Conservation (phyloP, 2,113 vertebrate species). For the Paradisaea rubra region DNA sequence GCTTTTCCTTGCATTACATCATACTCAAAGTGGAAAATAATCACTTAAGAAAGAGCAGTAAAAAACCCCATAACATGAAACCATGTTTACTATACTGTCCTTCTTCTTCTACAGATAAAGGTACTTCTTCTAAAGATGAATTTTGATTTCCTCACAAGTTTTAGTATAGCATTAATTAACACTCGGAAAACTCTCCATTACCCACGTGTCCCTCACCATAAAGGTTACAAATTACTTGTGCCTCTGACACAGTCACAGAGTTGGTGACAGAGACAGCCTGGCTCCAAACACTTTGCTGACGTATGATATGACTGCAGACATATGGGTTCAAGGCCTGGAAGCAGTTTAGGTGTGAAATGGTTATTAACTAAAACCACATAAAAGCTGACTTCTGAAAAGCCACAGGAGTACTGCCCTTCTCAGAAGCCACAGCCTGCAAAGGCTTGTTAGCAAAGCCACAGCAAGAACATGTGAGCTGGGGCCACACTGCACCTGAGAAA, state of each 20-base stretch:
- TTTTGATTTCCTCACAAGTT: not conserved
- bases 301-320: not conserved
- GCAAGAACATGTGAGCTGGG: rapidly evolving
- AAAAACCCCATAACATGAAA: not conserved
- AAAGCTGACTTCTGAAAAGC: not conserved
- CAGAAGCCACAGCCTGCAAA: not conserved
- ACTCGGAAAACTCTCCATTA: not conserved
- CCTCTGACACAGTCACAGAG: not conserved
- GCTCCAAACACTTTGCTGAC: not conserved
- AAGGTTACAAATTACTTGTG: not conserved
- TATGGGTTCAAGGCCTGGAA: not conserved
- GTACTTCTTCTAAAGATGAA: not conserved
- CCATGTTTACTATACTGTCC: not conserved
- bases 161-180: not conserved
- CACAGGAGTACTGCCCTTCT: not conserved
- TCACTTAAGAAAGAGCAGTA: not conserved
- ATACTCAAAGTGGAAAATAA: not conserved
- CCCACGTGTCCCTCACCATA: not conserved
- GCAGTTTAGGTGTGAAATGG: not conserved
- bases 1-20: not conserved
- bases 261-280: not conserved
- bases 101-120: not conserved
- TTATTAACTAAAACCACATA: not conserved
- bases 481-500: not conserved
- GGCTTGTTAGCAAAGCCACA: not conserved